phyloP scores from a whole-genome alignment of 2,113 vertebrate genomes.

The Hemicordylus capensis region DNA sequence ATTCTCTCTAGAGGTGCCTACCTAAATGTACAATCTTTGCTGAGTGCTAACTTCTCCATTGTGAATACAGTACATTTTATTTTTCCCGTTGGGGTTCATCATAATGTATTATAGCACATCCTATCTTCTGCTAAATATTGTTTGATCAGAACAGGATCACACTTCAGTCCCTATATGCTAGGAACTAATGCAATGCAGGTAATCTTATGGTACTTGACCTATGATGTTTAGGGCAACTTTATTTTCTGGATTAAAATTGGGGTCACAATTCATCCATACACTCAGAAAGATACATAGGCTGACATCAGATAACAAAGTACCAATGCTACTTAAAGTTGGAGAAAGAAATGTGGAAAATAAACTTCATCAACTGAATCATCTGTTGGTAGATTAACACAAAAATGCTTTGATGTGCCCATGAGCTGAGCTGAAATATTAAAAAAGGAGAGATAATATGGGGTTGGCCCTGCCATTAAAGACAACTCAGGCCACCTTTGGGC shows the following conservation, averaged over 20 bases:
- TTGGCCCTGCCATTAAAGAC: background rate
- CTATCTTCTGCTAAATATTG: too few relatives aligned
- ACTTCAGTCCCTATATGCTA: background rate
- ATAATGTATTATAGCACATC: background rate
- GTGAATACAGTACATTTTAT: background rate
- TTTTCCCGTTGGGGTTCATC: background rate
- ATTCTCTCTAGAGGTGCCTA: background rate
- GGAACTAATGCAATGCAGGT: background rate
- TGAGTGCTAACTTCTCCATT: background rate
- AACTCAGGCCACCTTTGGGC: too few relatives aligned
- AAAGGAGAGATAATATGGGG: background rate
- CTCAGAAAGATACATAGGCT: too few relatives aligned
- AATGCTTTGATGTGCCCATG: too few relatives aligned
- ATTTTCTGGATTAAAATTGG: background rate
- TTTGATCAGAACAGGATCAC: background rate
- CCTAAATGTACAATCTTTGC: background rate
- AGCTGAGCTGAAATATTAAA: conserved; percentile 10
- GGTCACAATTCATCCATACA: too few relatives aligned
- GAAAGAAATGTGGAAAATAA: too few relatives aligned
- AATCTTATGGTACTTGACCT: too few relatives aligned
- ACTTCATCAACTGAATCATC: too few relatives aligned
- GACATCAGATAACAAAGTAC: too few relatives aligned
- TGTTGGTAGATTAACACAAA: too few relatives aligned
- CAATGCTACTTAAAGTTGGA: too few relatives aligned
- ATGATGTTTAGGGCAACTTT: too few relatives aligned